phyloP scores from a whole-genome alignment of 1,140 invertebrate genomes.

The Copidosoma floridanum region DNA sequence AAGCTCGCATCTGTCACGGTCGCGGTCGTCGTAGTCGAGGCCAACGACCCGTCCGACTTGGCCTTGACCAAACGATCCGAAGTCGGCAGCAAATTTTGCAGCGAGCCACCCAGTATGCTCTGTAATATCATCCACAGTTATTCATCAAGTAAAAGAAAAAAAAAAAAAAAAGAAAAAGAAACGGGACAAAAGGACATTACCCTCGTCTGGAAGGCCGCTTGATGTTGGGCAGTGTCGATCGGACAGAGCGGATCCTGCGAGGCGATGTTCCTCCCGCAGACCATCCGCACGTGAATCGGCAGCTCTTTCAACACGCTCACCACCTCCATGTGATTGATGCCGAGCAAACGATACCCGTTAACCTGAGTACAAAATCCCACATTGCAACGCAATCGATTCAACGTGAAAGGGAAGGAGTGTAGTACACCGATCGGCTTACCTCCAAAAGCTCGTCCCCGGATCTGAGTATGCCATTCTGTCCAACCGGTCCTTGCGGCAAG shows the following conservation, averaged over 20 bases:
- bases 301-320: conserved; percentile 93
- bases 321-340: conserved; percentile 94
- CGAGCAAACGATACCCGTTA: conserved; percentile 90
- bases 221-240: conserved; percentile 67
- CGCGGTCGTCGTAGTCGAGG: conserved; percentile 71
- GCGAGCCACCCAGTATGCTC: conserved; percentile 73
- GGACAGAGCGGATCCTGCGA: conserved; percentile 56
- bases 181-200: conserved; percentile 55
- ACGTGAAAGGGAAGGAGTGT: too few relatives aligned
- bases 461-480: conserved; percentile 68
- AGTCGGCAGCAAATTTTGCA: conserved; percentile 76
- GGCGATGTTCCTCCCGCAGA: conserved; percentile 72
- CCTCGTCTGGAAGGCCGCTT: conserved; percentile 67
- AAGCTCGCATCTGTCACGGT: conserved; percentile 68
- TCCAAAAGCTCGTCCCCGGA: conserved; percentile 68
- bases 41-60: conserved; percentile 91
- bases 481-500: conserved; percentile 90
- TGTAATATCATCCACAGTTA: too few relatives aligned
- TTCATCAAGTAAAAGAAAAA: too few relatives aligned
- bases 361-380: conserved; percentile 63
- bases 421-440: conserved; percentile 45
- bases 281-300: conserved; percentile 89
- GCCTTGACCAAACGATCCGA: conserved; percentile 92
- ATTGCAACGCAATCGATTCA: too few relatives aligned
- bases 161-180: too few relatives aligned